phyloP scores from a whole-genome alignment of 2,113 vertebrate genomes.

The Henicopernis longicauda region DNA sequence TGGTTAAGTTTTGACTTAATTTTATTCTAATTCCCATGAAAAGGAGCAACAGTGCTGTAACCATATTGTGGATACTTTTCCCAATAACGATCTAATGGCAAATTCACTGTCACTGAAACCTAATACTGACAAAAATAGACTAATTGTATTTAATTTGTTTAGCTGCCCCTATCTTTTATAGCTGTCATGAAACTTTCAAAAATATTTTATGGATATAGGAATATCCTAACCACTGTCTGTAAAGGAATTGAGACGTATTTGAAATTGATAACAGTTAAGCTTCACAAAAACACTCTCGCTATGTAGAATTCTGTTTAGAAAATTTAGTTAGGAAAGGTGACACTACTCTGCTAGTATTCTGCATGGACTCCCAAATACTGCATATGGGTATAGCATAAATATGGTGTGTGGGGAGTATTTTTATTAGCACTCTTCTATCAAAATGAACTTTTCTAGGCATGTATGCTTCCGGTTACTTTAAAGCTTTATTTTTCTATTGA shows the following conservation, averaged over 20 bases:
- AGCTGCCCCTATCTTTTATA: neutral
- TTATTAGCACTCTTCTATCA: neutral
- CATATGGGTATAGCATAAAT: neutral
- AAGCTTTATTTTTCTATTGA: neutral
- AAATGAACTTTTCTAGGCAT: neutral
- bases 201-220: neutral
- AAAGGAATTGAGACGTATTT: neutral
- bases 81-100: neutral
- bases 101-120: neutral
- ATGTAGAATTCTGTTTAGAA: neutral
- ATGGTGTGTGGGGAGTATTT: neutral
- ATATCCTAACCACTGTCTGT: neutral
- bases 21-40: neutral
- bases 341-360: neutral
- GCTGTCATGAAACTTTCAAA: neutral
- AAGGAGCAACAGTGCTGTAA: neutral
- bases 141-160: neutral
- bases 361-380: neutral
- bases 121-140: neutral
- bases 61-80: neutral
- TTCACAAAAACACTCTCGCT: neutral
- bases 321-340: neutral
- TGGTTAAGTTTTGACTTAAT: neutral
- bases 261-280: neutral
- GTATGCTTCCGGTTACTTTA: neutral